phyloP scores from a whole-genome alignment of 2,888 invertebrate species.

The Patella caerulea region DNA sequence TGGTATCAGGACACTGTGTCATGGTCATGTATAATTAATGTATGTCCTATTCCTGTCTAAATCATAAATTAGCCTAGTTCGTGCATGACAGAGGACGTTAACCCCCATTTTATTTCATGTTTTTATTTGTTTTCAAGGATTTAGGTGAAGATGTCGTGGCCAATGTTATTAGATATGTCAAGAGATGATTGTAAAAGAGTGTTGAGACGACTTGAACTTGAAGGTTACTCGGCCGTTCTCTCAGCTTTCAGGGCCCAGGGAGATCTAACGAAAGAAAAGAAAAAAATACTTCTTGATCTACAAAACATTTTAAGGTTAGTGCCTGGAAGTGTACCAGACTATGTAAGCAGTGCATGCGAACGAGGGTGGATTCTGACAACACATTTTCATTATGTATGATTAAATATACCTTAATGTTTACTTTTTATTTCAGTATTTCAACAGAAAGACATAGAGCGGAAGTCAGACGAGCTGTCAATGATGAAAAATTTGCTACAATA shows the following conservation, averaged over 20 bases:
- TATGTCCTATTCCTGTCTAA: too few species aligned
- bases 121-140: too few species aligned
- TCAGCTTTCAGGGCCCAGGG: conserved; percentile 94
- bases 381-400: conserved; percentile 13
- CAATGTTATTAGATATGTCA: conserved; percentile 85
- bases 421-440: conserved; percentile 80
- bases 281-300: conserved; percentile 86
- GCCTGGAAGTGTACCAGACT: not conserved
- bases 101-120: too few species aligned
- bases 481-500: conserved; percentile 89
- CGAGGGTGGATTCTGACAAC: not conserved
- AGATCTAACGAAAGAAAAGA: conserved; percentile 86
- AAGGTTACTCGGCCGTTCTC: conserved; percentile 91
- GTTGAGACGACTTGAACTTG: conserved; percentile 88
- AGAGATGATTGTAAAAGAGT: conserved; percentile 90
- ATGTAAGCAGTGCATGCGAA: not conserved
- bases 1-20: too few species aligned
- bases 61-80: too few species aligned
- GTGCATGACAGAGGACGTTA: too few species aligned
- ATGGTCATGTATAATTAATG: too few species aligned
- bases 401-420: not conserved
- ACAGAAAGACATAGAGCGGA: conserved; percentile 93
- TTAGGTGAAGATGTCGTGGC: conserved; percentile 73
- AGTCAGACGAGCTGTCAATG: conserved; percentile 90
- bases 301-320: conserved; percentile 77